Conservation (phyloP, 1,140 invertebrate genomes). For the Brachionus calyciflorus region DNA sequence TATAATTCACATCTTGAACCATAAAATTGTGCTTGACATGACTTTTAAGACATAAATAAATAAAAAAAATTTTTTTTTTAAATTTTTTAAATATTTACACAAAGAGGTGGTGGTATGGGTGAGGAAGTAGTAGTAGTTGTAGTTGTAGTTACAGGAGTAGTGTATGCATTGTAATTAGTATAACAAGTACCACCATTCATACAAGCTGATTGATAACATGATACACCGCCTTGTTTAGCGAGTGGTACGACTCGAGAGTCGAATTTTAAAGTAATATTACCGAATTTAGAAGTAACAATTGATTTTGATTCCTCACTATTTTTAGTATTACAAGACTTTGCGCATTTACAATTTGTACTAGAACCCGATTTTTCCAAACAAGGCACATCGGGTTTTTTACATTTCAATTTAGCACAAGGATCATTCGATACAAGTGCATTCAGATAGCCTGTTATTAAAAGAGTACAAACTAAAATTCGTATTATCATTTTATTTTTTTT, state of each 20-base stretch:
- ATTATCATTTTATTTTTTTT: conserved; percentile 16
- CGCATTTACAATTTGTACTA: not conserved
- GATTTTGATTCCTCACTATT: not conserved
- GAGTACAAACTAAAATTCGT: not conserved
- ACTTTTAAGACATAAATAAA: not conserved
- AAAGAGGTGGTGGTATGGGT: not conserved
- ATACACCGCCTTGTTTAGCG: conserved; percentile 31
- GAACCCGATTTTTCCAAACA: not conserved
- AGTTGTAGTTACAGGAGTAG: not conserved
- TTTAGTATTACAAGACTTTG: not conserved
- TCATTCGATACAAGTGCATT: not conserved
- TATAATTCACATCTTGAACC: conserved; percentile 41
- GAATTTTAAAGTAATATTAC: conserved; percentile 23
- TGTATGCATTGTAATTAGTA: conserved; percentile 34
- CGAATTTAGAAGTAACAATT: conserved; percentile 1
- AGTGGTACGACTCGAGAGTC: conserved; percentile 27
- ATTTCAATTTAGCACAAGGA: not conserved
- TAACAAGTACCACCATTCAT: conserved; percentile 46
- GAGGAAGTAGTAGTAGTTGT: conserved; percentile 37
- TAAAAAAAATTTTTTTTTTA: not conserved
- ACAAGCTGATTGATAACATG: conserved; percentile 35
- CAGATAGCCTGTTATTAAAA: not conserved
- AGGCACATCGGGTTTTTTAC: not conserved
- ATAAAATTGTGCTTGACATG: conserved; percentile 43
- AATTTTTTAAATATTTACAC: not conserved